These are phyloP conservation scores for rat (Rattus norvegicus) DNA, from an alignment of 2,113 vertebrate genomes.

Conservation along the genomic window GRCr8 NC_086032.1:67096501-67097000, in stretches of 20 bases:
- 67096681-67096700: no score
- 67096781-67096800: no score
- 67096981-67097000: no score
- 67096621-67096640: background rate
- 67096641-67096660: background rate
- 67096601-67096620: background rate
- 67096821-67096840: background rate
- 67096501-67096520: background rate
- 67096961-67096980: no score
- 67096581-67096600: background rate
- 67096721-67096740: background rate
- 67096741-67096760: background rate
- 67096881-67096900: background rate
- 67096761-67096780: background rate
- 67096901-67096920: no score
- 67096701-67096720: background rate
- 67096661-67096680: background rate
- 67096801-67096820: background rate
- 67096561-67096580: no score
- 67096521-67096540: no score
- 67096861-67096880: background rate
- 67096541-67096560: no score
- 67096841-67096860: background rate
- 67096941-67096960: no score
- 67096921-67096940: no score